phyloP scores from a whole-genome alignment of 2,888 invertebrate species.

The Zaprionus obscuricornis region DNA sequence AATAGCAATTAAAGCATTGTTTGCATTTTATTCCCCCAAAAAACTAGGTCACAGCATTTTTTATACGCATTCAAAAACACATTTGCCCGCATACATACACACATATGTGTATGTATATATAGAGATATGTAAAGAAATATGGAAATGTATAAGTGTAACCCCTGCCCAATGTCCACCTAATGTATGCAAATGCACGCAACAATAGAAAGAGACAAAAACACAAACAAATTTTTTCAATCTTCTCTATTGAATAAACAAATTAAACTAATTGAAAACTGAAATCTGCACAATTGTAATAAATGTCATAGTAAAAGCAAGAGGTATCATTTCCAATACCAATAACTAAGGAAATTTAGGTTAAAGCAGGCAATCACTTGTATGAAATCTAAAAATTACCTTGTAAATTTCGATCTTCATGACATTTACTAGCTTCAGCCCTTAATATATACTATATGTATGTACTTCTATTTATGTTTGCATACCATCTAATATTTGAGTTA shows the following conservation, averaged over 20 bases:
- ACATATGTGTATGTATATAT: conserved; percentile 1
- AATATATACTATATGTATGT: no score
- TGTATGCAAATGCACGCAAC: conserved; percentile 58
- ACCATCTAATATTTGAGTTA: conserved; percentile 13
- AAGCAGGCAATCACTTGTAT: conserved; percentile 14
- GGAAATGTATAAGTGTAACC: no score
- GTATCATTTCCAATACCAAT: conserved; percentile 8
- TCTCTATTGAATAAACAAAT: conserved; percentile 31
- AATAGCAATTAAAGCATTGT: conserved; percentile 53
- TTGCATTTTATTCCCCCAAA: conserved; percentile 21
- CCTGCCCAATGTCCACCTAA: conserved; percentile 24
- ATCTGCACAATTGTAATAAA: conserved; percentile 31
- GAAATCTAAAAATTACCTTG: conserved; percentile 14
- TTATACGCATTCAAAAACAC: conserved; percentile 16
- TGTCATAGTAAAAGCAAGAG: conserved; percentile 2
- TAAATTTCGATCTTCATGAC: conserved; percentile 5
- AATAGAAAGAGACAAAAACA: conserved; percentile 11
- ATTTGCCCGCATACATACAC: neutral
- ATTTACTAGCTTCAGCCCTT: conserved; percentile 15
- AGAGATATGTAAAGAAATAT: neutral
- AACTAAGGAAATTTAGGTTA: neutral
- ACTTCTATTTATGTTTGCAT: no score
- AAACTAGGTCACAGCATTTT: conserved; percentile 53
- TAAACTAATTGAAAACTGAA: conserved; percentile 57
- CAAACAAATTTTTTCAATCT: conserved; percentile 43